Evolutionary conservation across 2,113 vertebrate species (phyloP).

Genomic region (Chascanopsetta lugubris): DNA sequence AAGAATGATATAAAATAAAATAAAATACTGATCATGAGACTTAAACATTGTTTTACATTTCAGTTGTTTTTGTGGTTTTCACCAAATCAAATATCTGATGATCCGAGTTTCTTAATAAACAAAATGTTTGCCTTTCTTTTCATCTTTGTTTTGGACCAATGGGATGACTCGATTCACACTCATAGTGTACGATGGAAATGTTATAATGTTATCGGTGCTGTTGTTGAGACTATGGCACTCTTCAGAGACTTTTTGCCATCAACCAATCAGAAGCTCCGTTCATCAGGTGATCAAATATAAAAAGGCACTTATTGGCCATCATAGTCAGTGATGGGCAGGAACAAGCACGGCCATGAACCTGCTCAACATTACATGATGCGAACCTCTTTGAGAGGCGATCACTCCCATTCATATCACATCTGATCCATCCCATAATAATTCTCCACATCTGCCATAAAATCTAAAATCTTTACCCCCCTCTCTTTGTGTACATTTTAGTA

Average conservation of each 20-base stretch:
- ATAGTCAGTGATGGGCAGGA: slow-evolving; percentile 68
- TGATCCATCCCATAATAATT: slow-evolving; percentile 42
- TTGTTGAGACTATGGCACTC: slow-evolving; percentile 81
- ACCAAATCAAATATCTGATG: slow-evolving; percentile 31
- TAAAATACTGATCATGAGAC: slow-evolving; percentile 37
- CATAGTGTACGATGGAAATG: slow-evolving; percentile 48
- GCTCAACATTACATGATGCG: slow-evolving; percentile 60
- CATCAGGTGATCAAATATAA: slow-evolving; percentile 70
- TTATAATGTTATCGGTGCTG: slow-evolving; percentile 66
- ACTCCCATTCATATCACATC: slow-evolving; percentile 52
- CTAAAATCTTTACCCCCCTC: slow-evolving; percentile 52
- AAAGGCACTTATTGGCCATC: slow-evolving; percentile 85
- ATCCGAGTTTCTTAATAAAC: slow-evolving; percentile 26
- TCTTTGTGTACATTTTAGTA: slow-evolving; percentile 70
- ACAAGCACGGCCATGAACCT: slow-evolving; percentile 66
- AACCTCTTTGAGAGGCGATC: slow-evolving; percentile 68
- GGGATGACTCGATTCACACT: slow-evolving; percentile 30
- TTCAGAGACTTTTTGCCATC: slow-evolving; percentile 64
- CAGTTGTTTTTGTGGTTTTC: slow-evolving; percentile 28
- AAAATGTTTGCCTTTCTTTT: slow-evolving; percentile 8
- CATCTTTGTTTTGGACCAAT: slow-evolving; percentile 22
- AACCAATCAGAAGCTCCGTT: slow-evolving; percentile 66
- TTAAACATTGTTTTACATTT: slow-evolving; percentile 30
- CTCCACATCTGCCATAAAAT: slow-evolving; percentile 41
- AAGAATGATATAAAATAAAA: slow-evolving; percentile 59